A percentile compares a stretch with the other conserved stretches of the same genome.
Conservation (phyloP, 2,888 invertebrate genomes). For the Odontothrips loti region DNA sequence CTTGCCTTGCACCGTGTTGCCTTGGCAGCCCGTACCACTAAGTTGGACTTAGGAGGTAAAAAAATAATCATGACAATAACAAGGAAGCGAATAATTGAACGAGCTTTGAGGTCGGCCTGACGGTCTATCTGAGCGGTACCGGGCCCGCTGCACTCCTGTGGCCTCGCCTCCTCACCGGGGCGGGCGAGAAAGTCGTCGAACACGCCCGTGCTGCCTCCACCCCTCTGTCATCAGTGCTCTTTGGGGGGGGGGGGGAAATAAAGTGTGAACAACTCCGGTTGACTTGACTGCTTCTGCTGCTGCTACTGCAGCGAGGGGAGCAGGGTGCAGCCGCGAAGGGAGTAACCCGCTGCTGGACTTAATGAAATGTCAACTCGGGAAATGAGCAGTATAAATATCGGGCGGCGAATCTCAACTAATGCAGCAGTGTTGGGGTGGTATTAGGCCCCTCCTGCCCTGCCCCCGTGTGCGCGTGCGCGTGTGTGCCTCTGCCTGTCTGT, state of each 20-base stretch:
- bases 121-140: too few species aligned
- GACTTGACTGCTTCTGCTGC: background rate
- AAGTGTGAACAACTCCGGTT: background rate
- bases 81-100: too few species aligned
- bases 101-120: too few species aligned
- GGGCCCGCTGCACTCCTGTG: too few species aligned
- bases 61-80: too few species aligned
- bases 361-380: conserved; percentile 26
- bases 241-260: background rate
- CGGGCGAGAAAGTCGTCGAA: too few species aligned
- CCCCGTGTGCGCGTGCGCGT: background rate
- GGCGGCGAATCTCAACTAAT: conserved; percentile 22
- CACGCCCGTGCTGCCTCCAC: too few species aligned
- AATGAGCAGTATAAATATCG: conserved; percentile 26
- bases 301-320: background rate
- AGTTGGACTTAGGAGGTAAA: too few species aligned
- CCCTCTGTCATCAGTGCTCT: too few species aligned
- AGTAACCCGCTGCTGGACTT: conserved; percentile 4
- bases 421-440: background rate
- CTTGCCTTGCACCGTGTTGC: background rate
- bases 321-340: too few species aligned
- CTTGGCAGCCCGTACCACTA: too few species aligned
- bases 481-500: background rate
- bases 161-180: too few species aligned
- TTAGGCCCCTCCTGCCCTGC: background rate